phyloP scores from a whole-genome alignment of 2,888 invertebrate species.

The Hipparchia semele region DNA sequence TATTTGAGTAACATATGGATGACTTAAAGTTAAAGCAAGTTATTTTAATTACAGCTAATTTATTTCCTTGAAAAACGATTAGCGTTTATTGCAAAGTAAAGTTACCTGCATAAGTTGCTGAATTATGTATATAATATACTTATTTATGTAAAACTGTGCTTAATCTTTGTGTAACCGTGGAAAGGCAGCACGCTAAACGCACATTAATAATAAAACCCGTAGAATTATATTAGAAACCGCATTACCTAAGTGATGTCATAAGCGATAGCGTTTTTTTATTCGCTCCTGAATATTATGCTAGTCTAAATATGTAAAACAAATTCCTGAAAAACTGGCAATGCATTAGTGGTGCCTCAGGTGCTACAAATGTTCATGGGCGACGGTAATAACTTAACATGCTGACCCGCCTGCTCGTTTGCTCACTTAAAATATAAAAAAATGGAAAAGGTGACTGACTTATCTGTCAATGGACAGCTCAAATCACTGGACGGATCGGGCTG shows the following conservation, averaged over 20 bases:
- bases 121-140: conserved; percentile 34
- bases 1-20: background rate
- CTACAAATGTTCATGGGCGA: no score
- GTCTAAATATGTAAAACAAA: no score
- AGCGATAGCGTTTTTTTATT: conserved; percentile 36
- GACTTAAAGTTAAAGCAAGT: conserved; percentile 8
- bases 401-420: no score
- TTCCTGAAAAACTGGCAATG: no score
- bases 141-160: conserved; percentile 62
- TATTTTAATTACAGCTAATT: conserved; percentile 28
- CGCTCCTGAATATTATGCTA: no score
- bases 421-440: no score
- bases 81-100: conserved; percentile 31
- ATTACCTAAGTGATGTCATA: conserved; percentile 35
- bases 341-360: no score
- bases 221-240: conserved; percentile 47
- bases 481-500: no score
- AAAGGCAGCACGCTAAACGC: conserved; percentile 68
- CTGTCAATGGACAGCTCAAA: no score
- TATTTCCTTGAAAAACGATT: conserved; percentile 37
- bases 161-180: conserved; percentile 70
- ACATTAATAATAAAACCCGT: conserved; percentile 76
- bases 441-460: no score
- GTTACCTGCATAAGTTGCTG: conserved; percentile 33
- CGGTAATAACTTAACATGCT: no score